A percentile compares a stretch with the other conserved stretches of the same genome.
Conservation (phyloP, 2,113 vertebrate species). For the Oreocharis arfaki region DNA sequence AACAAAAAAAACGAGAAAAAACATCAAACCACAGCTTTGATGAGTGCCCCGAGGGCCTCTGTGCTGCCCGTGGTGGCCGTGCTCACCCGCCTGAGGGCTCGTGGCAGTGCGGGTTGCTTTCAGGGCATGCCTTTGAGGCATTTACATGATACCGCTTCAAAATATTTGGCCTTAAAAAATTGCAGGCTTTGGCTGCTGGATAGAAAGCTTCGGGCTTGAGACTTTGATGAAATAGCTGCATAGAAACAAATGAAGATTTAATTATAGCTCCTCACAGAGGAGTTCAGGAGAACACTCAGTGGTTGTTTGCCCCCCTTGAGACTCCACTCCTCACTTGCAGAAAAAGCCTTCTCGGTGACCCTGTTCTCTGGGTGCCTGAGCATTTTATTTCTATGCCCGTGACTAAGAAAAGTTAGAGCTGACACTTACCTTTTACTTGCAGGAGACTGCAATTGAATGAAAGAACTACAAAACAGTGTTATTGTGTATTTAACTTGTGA, state of each 20-base stretch:
- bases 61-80: not conserved
- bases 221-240: not conserved
- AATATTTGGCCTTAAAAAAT: not conserved
- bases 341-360: not conserved
- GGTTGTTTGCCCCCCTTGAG: rapidly evolving
- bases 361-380: not conserved
- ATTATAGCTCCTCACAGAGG: rapidly evolving
- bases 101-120: rapidly evolving
- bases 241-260: not conserved
- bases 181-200: rapidly evolving
- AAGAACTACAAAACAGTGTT: not conserved
- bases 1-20: not conserved
- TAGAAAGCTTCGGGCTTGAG: not conserved
- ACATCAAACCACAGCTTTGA: not conserved
- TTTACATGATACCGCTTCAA: rapidly evolving
- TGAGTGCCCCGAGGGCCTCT: no score
- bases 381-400: rapidly evolving
- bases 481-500: not conserved
- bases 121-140: rapidly evolving
- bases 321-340: not conserved
- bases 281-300: not conserved
- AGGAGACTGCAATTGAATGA: not conserved
- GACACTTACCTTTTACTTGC: not conserved
- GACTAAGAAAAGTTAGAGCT: not conserved
- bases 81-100: not conserved